Conservation (phyloP, 1,140 invertebrate genomes). For the Ruditapes philippinarum region DNA sequence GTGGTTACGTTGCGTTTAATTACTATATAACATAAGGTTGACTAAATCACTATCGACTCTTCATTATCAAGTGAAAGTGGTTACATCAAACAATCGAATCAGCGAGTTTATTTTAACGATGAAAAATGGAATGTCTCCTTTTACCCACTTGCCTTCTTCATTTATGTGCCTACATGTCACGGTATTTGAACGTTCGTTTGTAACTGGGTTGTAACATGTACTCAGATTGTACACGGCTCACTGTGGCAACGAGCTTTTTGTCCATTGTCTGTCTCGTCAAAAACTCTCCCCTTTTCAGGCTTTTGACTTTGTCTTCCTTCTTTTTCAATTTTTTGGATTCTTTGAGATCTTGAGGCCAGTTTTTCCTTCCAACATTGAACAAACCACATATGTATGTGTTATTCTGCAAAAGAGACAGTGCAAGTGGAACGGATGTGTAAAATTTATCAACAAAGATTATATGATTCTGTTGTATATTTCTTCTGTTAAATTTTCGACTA, state of each 20-base stretch:
- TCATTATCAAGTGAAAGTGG: too few relatives aligned
- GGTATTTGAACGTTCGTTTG: not conserved
- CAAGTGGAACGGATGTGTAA: not conserved
- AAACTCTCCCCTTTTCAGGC: not conserved
- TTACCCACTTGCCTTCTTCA: conserved; percentile 22
- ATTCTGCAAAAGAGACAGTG: not conserved
- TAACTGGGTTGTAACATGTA: not conserved
- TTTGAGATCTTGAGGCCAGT: conserved; percentile 37
- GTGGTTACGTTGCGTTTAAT: too few relatives aligned
- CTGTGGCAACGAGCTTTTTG: not conserved
- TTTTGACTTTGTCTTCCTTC: conserved; percentile 25
- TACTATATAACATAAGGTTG: too few relatives aligned
- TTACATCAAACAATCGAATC: too few relatives aligned
- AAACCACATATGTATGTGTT: conserved; percentile 13
- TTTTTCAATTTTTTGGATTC: not conserved
- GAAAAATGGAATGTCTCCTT: not conserved
- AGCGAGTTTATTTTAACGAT: too few relatives aligned
- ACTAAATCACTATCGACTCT: too few relatives aligned
- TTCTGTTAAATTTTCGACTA: not conserved
- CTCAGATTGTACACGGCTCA: not conserved
- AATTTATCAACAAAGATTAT: not conserved
- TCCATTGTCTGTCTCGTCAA: not conserved
- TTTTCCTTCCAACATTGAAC: conserved; percentile 21
- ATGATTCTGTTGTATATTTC: too few relatives aligned
- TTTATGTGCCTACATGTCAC: not conserved